A percentile compares a stretch with the other conserved stretches of the same genome.
Conservation (phyloP, 2,888 invertebrate genomes). For the Drosophila macrospina region DNA sequence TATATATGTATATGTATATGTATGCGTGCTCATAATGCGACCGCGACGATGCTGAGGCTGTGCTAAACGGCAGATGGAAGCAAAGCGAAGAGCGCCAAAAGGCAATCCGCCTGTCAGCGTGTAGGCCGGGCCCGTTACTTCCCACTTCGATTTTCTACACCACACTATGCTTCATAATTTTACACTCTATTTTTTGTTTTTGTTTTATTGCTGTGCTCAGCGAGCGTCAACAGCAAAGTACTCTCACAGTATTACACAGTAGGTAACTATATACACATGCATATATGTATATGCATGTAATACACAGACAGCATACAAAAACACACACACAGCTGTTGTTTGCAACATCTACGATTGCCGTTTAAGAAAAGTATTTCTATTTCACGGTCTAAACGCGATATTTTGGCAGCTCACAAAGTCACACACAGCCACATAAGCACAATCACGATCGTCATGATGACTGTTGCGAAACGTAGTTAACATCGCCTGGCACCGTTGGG, state of each 20-base stretch:
- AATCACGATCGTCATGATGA: slow-evolving; percentile 43
- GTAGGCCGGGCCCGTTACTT: slow-evolving; percentile 63
- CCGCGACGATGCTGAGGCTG: slow-evolving; percentile 49
- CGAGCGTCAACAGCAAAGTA: slow-evolving; percentile 43
- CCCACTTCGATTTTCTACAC: slow-evolving; percentile 44
- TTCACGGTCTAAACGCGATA: slow-evolving; percentile 39
- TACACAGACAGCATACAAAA: not conserved
- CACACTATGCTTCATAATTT: slow-evolving; percentile 22
- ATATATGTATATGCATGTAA: not conserved
- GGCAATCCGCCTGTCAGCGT: slow-evolving; percentile 36
- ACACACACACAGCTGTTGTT: too few species aligned
- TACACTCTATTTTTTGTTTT: slow-evolving; percentile 35
- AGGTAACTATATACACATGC: slow-evolving; percentile 3
- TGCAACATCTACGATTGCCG: slow-evolving; percentile 36
- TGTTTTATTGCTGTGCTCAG: slow-evolving; percentile 16
- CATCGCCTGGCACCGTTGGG: slow-evolving; percentile 31
- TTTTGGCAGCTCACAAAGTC: slow-evolving; percentile 41
- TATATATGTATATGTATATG: not conserved
- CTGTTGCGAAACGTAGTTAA: slow-evolving; percentile 50
- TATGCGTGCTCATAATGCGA: slow-evolving; percentile 33
- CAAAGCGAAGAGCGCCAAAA: slow-evolving; percentile 46
- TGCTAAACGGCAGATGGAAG: slow-evolving; percentile 54
- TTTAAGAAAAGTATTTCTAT: slow-evolving; percentile 25
- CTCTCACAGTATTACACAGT: slow-evolving; percentile 26
- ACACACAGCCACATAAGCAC: slow-evolving; percentile 14